Evolutionary conservation across 2,113 vertebrate species (phyloP).

Genomic region (Daphoenositta chrysoptera): DNA sequence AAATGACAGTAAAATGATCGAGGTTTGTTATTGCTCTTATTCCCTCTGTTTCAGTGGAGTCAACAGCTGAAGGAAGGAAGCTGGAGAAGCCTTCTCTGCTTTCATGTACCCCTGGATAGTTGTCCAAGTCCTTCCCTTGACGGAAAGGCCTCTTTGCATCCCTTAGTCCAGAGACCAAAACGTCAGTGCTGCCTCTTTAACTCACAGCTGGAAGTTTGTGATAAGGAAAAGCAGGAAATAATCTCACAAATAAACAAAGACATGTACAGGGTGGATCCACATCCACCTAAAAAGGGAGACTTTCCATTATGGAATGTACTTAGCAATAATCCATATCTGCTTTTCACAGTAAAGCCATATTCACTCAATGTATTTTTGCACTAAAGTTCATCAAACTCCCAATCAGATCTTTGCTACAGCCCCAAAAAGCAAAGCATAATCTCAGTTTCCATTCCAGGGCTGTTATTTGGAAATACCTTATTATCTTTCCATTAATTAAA

Average conservation of each 20-base stretch:
- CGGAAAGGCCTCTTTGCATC: background rate
- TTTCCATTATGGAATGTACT: constrained; percentile 35
- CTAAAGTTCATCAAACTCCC: background rate
- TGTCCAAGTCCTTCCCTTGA: background rate
- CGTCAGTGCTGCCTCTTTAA: background rate
- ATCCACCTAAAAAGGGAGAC: background rate
- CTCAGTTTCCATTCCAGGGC: background rate
- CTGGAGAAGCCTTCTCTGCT: background rate
- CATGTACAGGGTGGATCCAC: constrained; percentile 21
- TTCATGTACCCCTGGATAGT: background rate
- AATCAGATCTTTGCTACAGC: background rate
- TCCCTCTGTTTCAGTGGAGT: background rate
- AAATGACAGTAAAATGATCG: background rate
- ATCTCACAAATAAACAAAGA: constrained; percentile 59
- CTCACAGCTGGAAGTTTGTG: constrained; percentile 53
- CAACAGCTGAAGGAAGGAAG: background rate
- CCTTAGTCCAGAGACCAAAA: background rate
- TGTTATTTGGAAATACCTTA: background rate
- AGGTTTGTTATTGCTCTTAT: background rate
- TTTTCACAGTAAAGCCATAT: background rate
- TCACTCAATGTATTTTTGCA: background rate
- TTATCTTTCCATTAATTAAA: background rate
- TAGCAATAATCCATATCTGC: background rate
- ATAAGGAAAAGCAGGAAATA: constrained; percentile 69
- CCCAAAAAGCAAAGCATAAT: background rate